Evolutionary conservation across 2,113 vertebrate species (phyloP).

Genomic region (Nothobranchius furzeri): DNA sequence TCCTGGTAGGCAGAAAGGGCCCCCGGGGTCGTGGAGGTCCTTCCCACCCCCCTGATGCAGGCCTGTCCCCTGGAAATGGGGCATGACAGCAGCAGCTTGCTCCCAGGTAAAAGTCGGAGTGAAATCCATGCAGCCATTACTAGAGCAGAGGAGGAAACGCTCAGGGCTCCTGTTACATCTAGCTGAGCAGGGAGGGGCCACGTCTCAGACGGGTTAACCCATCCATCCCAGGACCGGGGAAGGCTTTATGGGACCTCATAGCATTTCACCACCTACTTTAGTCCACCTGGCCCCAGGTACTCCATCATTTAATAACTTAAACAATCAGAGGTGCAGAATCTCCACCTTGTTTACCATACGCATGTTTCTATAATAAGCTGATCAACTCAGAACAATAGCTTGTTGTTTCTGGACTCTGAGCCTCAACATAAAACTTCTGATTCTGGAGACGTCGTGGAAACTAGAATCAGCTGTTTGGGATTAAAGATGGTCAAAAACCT

Average conservation of each 20-base stretch:
- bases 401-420: neutral
- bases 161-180: slow-evolving; percentile 19
- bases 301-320: too few relatives aligned
- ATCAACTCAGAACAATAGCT: neutral
- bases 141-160: slow-evolving; percentile 3
- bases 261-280: too few relatives aligned
- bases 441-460: neutral
- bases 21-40: slow-evolving; percentile 8
- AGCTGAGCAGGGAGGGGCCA: slow-evolving; percentile 48
- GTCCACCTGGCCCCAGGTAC: neutral
- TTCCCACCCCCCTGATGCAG: slow-evolving; percentile 6
- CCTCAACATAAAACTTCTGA: neutral
- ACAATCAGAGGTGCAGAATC: too few relatives aligned
- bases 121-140: slow-evolving; percentile 57
- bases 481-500: neutral
- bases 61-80: neutral
- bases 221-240: slow-evolving; percentile 2
- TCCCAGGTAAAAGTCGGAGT: neutral
- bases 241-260: neutral
- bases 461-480: neutral
- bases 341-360: too few relatives aligned
- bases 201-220: slow-evolving; percentile 48
- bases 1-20: slow-evolving; percentile 16
- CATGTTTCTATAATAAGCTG: neutral
- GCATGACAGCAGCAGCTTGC: slow-evolving; percentile 2